Base-by-base conservation (phyloP, 2,888 invertebrate species). In the Athrips mouffetella region DNA sequence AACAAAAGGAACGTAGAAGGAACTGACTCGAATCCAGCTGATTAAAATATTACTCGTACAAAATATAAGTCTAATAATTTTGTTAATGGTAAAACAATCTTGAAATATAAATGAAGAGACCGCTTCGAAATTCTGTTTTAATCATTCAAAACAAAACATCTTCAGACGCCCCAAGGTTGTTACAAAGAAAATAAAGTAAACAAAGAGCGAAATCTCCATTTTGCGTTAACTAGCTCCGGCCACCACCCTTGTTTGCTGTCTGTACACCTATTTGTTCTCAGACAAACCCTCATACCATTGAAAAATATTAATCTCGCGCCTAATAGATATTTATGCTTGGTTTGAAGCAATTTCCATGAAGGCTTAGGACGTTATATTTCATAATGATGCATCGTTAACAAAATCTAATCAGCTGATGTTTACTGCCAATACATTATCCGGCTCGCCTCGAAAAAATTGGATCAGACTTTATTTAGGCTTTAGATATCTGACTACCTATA, bases 261-360 rank as follows among this genome's bases (percentile, higher is more conserved):
- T 53, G 51, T 58, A 56, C 54, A 53, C 59, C 63, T 67, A 64
- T 65, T 69, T 65, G 60, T 62, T 63, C 61, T 58, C 63, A 62
- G 65, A 58, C 72, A 67, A 70, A 67, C 79, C 73, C 73, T 76
- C 67, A 72, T 66, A 67, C 65, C 65, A 72, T 68, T 73, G 83
- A 86, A 87, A 88, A 88, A 86, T 85, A 84, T 86, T 82, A 85
- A 85, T 81, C 80, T 76, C 70, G 68, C 66, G 72, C 73, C 67
- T 88, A 80, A 87, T 86, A 86, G 87, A 86, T 87, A 86, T 88
- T 87, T 85, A 86, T 86, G 88, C 84, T 71, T 78, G 78, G 78
- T 55, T 65, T 80, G 68, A 83, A 69, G 70, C 85, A 87, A 87
- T 87, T 78, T 78, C 65, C 69, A 69, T 67, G 70, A 76, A 76